A percentile compares a stretch with the other conserved stretches of the same genome.
Conservation (phyloP, 2,113 vertebrate species). For the Arizona elegans region DNA sequence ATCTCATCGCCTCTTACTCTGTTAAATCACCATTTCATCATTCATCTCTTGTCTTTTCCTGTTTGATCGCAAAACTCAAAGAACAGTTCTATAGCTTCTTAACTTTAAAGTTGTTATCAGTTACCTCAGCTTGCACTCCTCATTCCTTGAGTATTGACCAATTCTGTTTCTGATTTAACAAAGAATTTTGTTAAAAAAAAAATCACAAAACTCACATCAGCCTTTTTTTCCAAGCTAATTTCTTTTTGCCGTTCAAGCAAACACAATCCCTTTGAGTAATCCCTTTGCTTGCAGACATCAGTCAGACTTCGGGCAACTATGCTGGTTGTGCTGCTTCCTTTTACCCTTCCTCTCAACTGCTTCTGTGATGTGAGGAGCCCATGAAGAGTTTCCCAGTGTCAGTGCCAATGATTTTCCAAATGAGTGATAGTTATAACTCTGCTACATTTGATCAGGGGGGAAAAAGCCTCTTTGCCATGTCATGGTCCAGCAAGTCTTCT, state of each 20-base stretch:
- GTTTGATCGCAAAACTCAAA: not conserved
- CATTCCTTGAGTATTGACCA: not conserved
- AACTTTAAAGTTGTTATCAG: not conserved
- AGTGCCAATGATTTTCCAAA: not conserved
- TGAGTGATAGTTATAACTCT: not conserved
- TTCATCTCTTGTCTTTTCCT: not conserved
- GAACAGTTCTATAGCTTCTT: not conserved
- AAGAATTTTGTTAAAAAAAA: not conserved
- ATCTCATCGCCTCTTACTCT: not conserved
- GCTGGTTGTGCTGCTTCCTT: not conserved
- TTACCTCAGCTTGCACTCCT: not conserved
- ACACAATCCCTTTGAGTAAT: not conserved
- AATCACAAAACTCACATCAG: not conserved
- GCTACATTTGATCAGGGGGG: not conserved
- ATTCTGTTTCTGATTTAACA: not conserved
- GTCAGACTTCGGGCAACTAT: not conserved
- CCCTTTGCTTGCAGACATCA: not conserved
- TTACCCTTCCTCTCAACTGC: not conserved
- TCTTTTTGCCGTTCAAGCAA: not conserved
- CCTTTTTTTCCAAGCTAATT: not conserved
- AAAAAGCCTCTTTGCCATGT: not conserved
- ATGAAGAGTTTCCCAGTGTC: not conserved
- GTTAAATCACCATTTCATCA: not conserved
- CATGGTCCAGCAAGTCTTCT: not conserved
- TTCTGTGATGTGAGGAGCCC: not conserved